Evolutionary conservation across 1,140 invertebrate species (phyloP), one percentile per base, ranked within the genome.

Genomic region (Drosophila quadrilineata): DNA sequence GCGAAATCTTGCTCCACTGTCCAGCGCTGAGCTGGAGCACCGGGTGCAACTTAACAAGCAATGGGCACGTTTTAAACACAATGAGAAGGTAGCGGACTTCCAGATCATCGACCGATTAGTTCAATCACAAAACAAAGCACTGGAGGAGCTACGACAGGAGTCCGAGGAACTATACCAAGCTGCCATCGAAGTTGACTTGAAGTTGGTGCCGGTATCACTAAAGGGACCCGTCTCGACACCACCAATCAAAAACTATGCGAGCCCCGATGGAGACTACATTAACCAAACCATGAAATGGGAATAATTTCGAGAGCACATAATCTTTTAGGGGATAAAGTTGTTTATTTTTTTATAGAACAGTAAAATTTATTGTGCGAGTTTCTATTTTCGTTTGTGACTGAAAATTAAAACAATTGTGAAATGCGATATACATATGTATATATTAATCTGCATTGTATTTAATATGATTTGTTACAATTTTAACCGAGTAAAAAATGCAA

Each of bases 181-280:
- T 88, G 96, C 96, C 8, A 93, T 97, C 71, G 91, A 96, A 93
- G 86, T 93, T 5, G 96, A 98, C 88, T 71, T 92, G 9, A 75
- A 85, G 10, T 85, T 96, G 12, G 73, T 97, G 16, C 94, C 95
- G 0, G 93, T 93, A 72, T 90, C 89, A 19, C 76, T 90, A 1
- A 91, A 91, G 60, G 96, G 96, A 0, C 95, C 96, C 0, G 91
- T 93, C 3, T 89, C 92, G 21, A 97, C 96, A 6, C 95, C 96
- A 19, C 92, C 96, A 0, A 95, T 97, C 45, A 91, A 94, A 72
- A 91, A 93, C 64, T 98, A 96, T 88, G 91, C 92, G 1, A 91
- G 91, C 53, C 94, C 95, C 0, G 96, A 98, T 91, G 97, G 97
- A 14, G 95, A 97, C 77, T 97, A 96, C 79, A 88, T 92, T n/a